Evolutionary conservation across 2,113 vertebrate species (phyloP).

Genomic region (Pseudonaja textilis): DNA sequence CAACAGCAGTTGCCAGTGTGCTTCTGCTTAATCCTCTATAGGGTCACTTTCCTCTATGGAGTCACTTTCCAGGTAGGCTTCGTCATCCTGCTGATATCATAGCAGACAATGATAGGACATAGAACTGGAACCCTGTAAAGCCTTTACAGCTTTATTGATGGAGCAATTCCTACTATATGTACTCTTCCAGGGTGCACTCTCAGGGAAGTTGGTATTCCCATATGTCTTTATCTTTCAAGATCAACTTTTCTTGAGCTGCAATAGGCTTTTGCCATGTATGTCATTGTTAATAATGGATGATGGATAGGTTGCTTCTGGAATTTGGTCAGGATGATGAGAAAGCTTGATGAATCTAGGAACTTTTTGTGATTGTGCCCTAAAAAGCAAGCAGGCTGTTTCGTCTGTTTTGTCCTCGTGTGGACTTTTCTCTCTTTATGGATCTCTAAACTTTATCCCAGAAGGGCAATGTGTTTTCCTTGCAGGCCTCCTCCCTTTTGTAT

Average conservation of each 20-base stretch:
- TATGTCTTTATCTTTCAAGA: background rate
- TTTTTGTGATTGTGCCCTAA: background rate
- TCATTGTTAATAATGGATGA: background rate
- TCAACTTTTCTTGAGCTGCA: background rate
- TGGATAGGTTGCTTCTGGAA: background rate
- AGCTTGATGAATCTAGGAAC: background rate
- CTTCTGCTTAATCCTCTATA: background rate
- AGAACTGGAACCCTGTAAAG: background rate
- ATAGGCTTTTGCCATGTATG: background rate
- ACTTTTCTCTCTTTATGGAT: background rate
- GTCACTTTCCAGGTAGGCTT: background rate
- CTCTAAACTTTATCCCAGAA: background rate
- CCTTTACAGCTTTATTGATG: background rate
- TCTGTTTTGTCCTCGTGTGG: background rate
- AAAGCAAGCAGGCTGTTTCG: background rate
- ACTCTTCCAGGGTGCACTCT: background rate
- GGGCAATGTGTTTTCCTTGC: background rate
- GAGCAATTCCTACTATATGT: background rate
- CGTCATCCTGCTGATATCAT: background rate
- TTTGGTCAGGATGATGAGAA: background rate
- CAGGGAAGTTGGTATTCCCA: background rate
- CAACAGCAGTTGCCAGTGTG: background rate
- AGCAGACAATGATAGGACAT: background rate
- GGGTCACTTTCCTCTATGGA: background rate
- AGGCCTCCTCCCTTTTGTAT: background rate